Base-by-base conservation (phyloP, 1,140 invertebrate genomes). In the Caenorhabditis inopinata region DNA sequence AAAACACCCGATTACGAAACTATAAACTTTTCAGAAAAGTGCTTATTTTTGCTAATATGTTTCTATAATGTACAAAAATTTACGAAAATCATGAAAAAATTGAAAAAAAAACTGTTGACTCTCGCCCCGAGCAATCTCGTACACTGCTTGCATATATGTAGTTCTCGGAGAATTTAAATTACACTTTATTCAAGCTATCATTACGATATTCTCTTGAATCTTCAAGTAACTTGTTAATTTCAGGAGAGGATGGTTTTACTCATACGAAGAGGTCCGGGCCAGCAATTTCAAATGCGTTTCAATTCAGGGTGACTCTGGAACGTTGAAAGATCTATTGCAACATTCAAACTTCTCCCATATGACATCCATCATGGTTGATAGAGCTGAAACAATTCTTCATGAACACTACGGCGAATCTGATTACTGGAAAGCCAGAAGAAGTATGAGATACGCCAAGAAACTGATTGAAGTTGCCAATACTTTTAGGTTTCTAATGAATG, bases 311-410 rank as follows among this genome's bases (percentile, higher is more conserved):
- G 92, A 91, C 82, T 91, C 92, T 0, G 92, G 91, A 12, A 91
- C 92, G 76, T 85, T 96, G 35, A 90, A 89, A 85, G 78, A 84
- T 47, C 82, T 89, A 27, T 11, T 53, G 51, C 51, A 53, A n/a
- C 27, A 38, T 11, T 53, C 51, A 14, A 75, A 83, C 32, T 78
- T 74, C 16, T 23, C 68, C 82, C 75, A 78, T 82, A 90, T 87
- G 81, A 93, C 92, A 82, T 91, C 92, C 38, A 90, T 95, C 27
- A 92, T 95, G 90, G 91, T 98, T 84, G 92, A 94, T 83, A 92
- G 94, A 88, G 94, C 94, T 58, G 96, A 97, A 90, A 93, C 94
- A 42, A 91, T 94, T 12, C 90, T 97, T 21, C 95, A 98, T 89
- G 93, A 95, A 87, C 89, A 89, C 42, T 98, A 94, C 90, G 95